Conservation (phyloP, 2,113 vertebrate genomes). For the Pelobates fuscus region DNA sequence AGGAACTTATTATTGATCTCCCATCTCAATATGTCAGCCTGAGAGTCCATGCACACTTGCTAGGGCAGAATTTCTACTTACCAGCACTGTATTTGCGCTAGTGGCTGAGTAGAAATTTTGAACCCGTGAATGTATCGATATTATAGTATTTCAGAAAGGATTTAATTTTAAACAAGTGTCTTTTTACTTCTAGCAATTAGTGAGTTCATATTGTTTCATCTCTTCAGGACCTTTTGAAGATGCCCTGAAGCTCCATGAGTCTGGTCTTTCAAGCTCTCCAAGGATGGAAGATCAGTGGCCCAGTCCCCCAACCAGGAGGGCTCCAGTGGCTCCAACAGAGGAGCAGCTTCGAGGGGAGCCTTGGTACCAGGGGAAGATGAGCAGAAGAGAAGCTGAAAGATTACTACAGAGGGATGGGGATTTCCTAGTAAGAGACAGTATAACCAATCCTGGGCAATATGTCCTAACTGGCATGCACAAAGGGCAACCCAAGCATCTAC, state of each 20-base stretch:
- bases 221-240: conserved; percentile 89
- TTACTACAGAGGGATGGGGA: conserved; percentile 86
- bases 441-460: conserved; percentile 93
- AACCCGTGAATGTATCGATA: too few species aligned
- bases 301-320: conserved; percentile 83
- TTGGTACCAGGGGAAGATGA: conserved; percentile 97
- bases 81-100: too few species aligned
- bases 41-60: too few species aligned
- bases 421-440: conserved; percentile 92
- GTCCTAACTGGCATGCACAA: conserved; percentile 93
- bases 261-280: conserved; percentile 52
- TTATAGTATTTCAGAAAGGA: too few species aligned
- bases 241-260: conserved; percentile 87
- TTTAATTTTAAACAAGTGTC: too few species aligned
- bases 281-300: conserved; percentile 86
- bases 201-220: not conserved
- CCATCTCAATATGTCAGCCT: too few species aligned
- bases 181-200: not conserved
- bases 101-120: too few species aligned
- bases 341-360: conserved; percentile 85
- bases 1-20: too few species aligned
- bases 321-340: conserved; percentile 88
- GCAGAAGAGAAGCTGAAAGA: conserved; percentile 85
- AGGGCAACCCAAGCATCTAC: conserved; percentile 89
- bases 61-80: too few species aligned